phyloP scores from a whole-genome alignment of 2,113 vertebrate species.

The Tenrec ecaudatus region DNA sequence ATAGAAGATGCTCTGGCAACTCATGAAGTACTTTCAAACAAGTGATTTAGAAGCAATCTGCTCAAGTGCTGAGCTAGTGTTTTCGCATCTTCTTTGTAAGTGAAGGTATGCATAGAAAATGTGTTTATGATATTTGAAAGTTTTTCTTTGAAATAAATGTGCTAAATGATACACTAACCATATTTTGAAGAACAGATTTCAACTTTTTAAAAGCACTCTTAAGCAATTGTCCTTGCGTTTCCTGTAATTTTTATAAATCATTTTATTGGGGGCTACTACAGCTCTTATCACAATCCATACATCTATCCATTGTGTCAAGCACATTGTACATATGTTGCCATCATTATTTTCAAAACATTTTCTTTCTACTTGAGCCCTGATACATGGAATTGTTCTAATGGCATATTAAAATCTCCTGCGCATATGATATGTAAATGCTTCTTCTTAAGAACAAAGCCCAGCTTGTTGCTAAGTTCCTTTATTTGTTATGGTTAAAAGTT shows the following conservation, averaged over 20 bases:
- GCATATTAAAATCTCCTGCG: neutral
- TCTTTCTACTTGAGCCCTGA: no score
- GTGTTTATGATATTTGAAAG: neutral
- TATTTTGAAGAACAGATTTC: neutral
- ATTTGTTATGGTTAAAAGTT: neutral
- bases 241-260: no score
- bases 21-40: neutral
- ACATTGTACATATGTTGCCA: no score
- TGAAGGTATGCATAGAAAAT: neutral
- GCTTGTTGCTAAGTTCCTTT: neutral
- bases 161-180: neutral
- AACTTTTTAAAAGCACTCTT: no score
- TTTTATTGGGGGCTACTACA: no score
- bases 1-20: neutral
- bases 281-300: no score
- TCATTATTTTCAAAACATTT: no score
- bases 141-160: neutral
- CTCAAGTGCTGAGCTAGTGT: neutral
- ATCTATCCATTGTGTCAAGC: no score
- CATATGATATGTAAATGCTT: neutral
- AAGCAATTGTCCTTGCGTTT: neutral
- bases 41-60: neutral
- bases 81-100: neutral
- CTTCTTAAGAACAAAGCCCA: neutral
- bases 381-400: neutral